Conservation (phyloP, 2,113 vertebrate species). For the Gasterosteus nipponicus region DNA sequence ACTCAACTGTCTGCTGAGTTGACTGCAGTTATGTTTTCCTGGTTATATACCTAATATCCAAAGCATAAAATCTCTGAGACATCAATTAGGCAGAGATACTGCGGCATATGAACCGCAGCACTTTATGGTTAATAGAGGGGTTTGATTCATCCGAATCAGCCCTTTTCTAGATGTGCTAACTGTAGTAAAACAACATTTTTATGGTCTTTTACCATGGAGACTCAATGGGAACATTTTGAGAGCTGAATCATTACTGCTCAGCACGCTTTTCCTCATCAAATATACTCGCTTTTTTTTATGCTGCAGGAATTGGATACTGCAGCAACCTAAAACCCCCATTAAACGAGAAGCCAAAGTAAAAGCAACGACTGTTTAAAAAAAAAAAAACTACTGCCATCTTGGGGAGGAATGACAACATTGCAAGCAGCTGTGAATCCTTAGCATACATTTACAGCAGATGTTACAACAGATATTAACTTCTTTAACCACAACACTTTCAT, state of each 20-base stretch:
- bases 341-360: conserved; percentile 2
- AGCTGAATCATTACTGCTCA: conserved; percentile 16
- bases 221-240: neutral
- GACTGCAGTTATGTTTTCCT: no score
- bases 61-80: no score
- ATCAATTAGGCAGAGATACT: no score
- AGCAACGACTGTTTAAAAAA: neutral
- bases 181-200: neutral
- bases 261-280: neutral
- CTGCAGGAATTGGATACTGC: neutral
- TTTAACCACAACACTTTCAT: neutral
- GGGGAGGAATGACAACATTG: conserved; percentile 30
- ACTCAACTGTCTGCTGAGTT: no score
- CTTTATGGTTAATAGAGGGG: no score
- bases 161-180: neutral
- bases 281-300: neutral
- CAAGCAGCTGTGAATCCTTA: neutral
- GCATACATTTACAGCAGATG: no score
- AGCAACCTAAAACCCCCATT: conserved; percentile 3
- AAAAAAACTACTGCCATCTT: conserved; percentile 69
- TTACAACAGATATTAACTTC: neutral
- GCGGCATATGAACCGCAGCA: no score
- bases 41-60: no score
- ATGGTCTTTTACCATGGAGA: neutral
- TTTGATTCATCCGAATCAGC: neutral